Conservation (phyloP, 2,888 invertebrate species). For the Andrena bicolor region DNA sequence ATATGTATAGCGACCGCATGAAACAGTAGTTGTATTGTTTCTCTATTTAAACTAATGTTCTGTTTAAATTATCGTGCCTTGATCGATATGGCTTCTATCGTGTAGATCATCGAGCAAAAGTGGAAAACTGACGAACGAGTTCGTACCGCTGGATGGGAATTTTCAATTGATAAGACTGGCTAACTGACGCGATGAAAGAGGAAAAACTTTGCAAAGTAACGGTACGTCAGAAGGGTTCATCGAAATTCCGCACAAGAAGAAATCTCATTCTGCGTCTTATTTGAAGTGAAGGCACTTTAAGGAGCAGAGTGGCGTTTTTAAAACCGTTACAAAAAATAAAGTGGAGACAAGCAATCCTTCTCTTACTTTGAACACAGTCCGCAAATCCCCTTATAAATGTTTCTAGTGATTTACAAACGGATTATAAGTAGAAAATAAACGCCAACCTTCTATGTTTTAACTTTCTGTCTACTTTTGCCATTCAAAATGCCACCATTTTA, state of each 20-base stretch:
- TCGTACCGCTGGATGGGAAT: neutral
- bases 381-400: neutral
- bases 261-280: conserved; percentile 40
- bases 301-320: conserved; percentile 16
- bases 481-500: no score
- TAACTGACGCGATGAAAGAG: neutral
- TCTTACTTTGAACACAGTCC: neutral
- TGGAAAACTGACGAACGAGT: neutral
- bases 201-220: neutral
- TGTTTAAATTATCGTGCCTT: neutral
- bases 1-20: no score
- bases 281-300: conserved; percentile 34
- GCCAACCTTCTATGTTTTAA: no score
- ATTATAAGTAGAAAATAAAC: neutral
- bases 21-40: no score
- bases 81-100: neutral
- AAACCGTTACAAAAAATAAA: conserved; percentile 22
- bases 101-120: neutral
- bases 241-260: conserved; percentile 40
- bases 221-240: conserved; percentile 30
- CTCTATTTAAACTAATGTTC: no score
- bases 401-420: conserved; percentile 7
- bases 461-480: no score
- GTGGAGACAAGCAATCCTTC: neutral
- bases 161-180: neutral